Percentiles rank a stretch among this genome's conserved stretches.
Evolutionary conservation across 2,113 vertebrate genomes (phyloP).

Genomic region (Petrocephalus zakoni): DNA sequence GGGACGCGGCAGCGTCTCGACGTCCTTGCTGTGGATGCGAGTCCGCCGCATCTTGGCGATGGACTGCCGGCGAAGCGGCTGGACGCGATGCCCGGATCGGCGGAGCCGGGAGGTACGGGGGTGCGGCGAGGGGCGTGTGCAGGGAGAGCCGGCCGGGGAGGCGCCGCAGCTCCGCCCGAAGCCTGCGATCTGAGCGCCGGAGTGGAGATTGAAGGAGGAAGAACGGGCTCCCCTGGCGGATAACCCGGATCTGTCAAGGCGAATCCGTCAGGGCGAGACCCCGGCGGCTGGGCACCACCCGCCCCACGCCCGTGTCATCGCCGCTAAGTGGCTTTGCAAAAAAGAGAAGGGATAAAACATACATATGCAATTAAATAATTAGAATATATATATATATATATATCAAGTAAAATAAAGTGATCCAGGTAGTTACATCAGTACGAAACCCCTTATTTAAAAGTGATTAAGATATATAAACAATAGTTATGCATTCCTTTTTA

Average conservation of each 20-base stretch:
- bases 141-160: constrained; percentile 6
- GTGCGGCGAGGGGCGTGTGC: neutral
- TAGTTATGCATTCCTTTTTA: neutral
- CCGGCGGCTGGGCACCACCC: constrained; percentile 50
- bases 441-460: neutral
- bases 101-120: neutral
- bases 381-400: neutral
- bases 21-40: neutral
- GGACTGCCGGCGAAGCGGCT: neutral
- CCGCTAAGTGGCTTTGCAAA: neutral
- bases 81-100: neutral
- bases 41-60: neutral
- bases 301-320: constrained; percentile 23
- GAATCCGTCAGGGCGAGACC: constrained; percentile 64
- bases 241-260: constrained; percentile 73
- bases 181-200: constrained; percentile 31
- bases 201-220: constrained; percentile 45
- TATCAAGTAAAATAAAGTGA: neutral
- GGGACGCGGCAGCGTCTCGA: neutral
- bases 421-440: neutral
- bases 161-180: neutral
- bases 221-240: constrained; percentile 60
- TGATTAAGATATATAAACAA: neutral
- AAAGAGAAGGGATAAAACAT: neutral
- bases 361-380: neutral